phyloP scores from a whole-genome alignment of 2,888 invertebrate genomes.

The Drosophila cognata region DNA sequence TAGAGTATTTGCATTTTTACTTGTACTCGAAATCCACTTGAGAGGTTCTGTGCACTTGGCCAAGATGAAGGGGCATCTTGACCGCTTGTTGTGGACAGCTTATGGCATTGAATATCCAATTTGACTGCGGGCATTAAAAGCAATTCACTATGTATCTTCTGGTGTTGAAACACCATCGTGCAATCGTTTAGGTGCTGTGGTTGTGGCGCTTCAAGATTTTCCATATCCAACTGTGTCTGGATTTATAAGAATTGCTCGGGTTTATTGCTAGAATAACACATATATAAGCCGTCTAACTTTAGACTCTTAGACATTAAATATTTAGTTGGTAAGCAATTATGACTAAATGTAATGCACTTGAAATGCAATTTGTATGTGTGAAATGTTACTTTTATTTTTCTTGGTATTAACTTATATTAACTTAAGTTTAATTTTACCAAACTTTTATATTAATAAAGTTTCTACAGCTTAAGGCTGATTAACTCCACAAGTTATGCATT shows the following conservation, averaged over 20 bases:
- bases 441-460: constrained; percentile 34
- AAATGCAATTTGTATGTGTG: not conserved
- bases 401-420: constrained; percentile 1
- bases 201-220: constrained; percentile 14
- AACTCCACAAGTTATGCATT: not conserved
- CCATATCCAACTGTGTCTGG: constrained; percentile 17
- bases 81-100: constrained; percentile 19
- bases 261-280: not conserved
- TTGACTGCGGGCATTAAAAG: constrained; percentile 45
- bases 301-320: constrained; percentile 5
- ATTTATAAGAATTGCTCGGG: constrained; percentile 3
- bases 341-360: constrained; percentile 4
- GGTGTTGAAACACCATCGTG: constrained; percentile 27
- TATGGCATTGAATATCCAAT: constrained; percentile 56
- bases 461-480: not conserved
- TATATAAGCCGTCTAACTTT: not conserved
- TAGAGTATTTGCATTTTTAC: constrained; percentile 45
- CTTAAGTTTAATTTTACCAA: constrained; percentile 7
- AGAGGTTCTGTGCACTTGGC: constrained; percentile 48
- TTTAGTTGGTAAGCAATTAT: constrained; percentile 9
- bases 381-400: constrained; percentile 3
- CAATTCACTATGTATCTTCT: constrained; percentile 43
- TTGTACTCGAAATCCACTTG: constrained; percentile 69
- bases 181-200: constrained; percentile 24
- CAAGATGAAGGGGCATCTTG: constrained; percentile 8